Percentiles rank a stretch among this genome's conserved stretches.
phyloP scores from a whole-genome alignment of 2,113 vertebrate genomes.

The Limanda limanda region DNA sequence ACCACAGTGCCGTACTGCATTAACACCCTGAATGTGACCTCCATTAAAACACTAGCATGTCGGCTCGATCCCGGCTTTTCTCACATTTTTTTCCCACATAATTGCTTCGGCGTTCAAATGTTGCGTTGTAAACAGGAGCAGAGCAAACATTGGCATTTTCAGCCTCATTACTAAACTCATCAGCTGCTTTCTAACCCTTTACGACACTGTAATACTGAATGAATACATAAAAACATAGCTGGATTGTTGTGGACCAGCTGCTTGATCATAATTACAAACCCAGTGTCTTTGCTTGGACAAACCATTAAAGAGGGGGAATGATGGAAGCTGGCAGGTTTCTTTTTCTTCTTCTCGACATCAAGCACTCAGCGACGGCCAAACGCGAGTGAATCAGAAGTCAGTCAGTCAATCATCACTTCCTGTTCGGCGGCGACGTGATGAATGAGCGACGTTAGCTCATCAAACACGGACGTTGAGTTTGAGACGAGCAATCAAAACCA shows the following conservation, averaged over 20 bases:
- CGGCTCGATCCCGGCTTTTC: background rate
- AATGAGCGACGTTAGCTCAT: conserved; percentile 13
- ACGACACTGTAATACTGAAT: too few relatives aligned
- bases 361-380: conserved; percentile 31
- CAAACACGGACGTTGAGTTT: conserved; percentile 16
- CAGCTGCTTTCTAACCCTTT: too few relatives aligned
- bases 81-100: background rate
- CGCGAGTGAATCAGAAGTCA: conserved; percentile 22
- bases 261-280: conserved; percentile 50
- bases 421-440: conserved; percentile 6
- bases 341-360: conserved; percentile 13
- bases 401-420: conserved; percentile 9
- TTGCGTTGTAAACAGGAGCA: too few relatives aligned
- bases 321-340: conserved; percentile 4
- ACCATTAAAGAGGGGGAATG: background rate
- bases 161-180: too few relatives aligned
- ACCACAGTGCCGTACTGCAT: background rate
- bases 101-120: background rate
- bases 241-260: conserved; percentile 18
- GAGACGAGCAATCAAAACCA: conserved; percentile 34
- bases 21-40: conserved; percentile 23
- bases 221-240: background rate
- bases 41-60: conserved; percentile 28
- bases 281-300: conserved; percentile 24
- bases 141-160: too few relatives aligned